Evolutionary conservation across 2,888 invertebrate genomes (phyloP).

Genomic region (Aleiodes leptofemur): DNA sequence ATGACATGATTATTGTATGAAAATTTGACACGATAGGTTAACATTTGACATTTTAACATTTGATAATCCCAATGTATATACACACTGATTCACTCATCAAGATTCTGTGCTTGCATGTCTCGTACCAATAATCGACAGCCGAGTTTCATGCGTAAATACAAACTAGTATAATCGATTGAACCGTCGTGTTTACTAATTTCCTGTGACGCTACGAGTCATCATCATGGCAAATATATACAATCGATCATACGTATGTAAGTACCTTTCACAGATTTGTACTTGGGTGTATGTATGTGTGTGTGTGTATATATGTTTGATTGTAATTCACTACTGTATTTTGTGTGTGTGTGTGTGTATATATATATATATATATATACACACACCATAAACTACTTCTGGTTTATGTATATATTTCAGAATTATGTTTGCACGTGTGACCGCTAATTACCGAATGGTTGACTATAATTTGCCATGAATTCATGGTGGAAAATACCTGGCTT

Average conservation of each 20-base stretch:
- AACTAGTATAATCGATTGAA: constrained; percentile 40
- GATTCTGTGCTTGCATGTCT: constrained; percentile 30
- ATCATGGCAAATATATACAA: constrained; percentile 30
- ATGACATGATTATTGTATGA: not conserved
- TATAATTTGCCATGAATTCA: constrained; percentile 2
- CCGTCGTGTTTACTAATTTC: constrained; percentile 39
- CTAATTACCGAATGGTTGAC: constrained; percentile 33
- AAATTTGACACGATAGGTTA: not conserved
- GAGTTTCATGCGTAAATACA: constrained; percentile 36
- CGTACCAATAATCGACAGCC: constrained; percentile 32
- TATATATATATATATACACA: no score
- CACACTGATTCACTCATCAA: constrained; percentile 31
- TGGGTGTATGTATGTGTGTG: not conserved
- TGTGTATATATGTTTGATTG: not conserved
- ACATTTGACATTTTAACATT: constrained; percentile 22
- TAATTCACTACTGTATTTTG: not conserved
- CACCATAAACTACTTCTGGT: not conserved
- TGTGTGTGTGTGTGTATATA: constrained; percentile 2
- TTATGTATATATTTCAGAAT: constrained; percentile 29
- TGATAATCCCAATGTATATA: constrained; percentile 14
- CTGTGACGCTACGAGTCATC: constrained; percentile 29
- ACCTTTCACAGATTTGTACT: constrained; percentile 20
- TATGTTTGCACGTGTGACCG: constrained; percentile 27
- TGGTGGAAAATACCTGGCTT: not conserved
- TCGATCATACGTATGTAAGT: constrained; percentile 30